Percentiles rank a stretch among this genome's conserved stretches.
phyloP scores from a whole-genome alignment of 2,113 vertebrate species.

The Oryctolagus cuniculus region DNA sequence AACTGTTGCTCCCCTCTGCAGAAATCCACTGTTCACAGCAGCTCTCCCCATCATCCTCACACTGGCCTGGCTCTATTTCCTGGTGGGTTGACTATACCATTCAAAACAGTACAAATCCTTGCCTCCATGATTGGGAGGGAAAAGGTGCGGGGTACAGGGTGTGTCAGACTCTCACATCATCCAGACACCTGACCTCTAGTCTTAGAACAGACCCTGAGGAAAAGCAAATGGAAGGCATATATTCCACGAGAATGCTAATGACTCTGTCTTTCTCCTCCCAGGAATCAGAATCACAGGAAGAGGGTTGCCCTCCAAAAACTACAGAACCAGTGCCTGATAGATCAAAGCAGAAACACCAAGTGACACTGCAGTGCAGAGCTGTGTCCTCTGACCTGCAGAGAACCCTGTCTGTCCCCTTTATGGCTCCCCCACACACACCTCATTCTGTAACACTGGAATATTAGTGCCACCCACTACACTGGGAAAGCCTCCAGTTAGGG shows the following conservation, averaged over 20 bases:
- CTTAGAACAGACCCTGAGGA: neutral
- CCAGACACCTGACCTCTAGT: neutral
- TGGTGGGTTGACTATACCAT: neutral
- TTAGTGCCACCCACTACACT: neutral
- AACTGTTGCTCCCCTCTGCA: neutral
- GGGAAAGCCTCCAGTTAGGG: neutral
- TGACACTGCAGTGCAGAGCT: neutral
- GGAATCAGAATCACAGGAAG: neutral
- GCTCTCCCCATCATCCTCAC: neutral
- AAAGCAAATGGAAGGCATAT: neutral
- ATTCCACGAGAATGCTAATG: neutral
- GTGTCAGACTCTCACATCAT: neutral
- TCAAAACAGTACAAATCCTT: neutral
- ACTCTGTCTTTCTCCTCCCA: fast-evolving
- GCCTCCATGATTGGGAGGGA: neutral
- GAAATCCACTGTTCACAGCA: neutral
- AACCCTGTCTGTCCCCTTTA: neutral
- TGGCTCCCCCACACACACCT: too few relatives aligned
- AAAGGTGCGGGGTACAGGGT: neutral
- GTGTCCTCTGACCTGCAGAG: neutral
- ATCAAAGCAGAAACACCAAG: neutral
- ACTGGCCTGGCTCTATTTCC: neutral
- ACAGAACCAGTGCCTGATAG: neutral
- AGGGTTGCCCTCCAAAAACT: neutral
- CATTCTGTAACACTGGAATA: neutral